Base-by-base conservation (phyloP, 1,140 invertebrate genomes). In the Pogonomyrmex californicus region DNA sequence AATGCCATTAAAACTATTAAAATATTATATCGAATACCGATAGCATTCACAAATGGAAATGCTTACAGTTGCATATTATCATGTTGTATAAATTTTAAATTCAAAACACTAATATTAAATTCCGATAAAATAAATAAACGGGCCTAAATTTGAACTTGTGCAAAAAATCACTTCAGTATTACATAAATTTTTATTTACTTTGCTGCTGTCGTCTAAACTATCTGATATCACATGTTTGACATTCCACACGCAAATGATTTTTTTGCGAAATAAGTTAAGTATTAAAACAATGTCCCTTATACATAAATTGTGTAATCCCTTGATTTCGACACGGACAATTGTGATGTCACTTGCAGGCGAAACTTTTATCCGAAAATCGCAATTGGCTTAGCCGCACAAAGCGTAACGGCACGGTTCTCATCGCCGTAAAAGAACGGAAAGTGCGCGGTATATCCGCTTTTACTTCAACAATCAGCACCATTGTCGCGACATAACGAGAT, bases 351-450 rank as follows among this genome's bases (percentile, higher is more conserved):
- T 60, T n/a, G 38, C 38, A 7, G n/a, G 41, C 23, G 30, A 2
- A 58, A 30, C 12, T 49, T 75, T 54, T 23, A 75, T 83, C 30
- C 66, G 41, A 73, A 83, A 83, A 83, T 83, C 30, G 79, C 54
- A 60, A 83, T 83, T 73, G 54, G 75, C 51, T 68, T 83, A 83
- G 68, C 17, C 33, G 79, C 79, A 60, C 41, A 47, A n/a, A 60
- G 41, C 41, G 66, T 70, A 83, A 75, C 79, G 68, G 68, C 68
- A 73, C 33, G 68, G 12, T 83, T 83, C 68, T 75, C 79, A 76
- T 65, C 73, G 82, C n/a, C 38, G 33, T 65, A 44, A 85, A 76
- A 85, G 49, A 78, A 85, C 71, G 58, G 73, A 78, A 78, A 63
- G 82, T 54, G 60, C 30, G 47, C 73, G 47, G 17, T 54, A 12